Evolutionary conservation across 2,113 vertebrate genomes (phyloP).

Genomic region (Mormyrus iriodes): DNA sequence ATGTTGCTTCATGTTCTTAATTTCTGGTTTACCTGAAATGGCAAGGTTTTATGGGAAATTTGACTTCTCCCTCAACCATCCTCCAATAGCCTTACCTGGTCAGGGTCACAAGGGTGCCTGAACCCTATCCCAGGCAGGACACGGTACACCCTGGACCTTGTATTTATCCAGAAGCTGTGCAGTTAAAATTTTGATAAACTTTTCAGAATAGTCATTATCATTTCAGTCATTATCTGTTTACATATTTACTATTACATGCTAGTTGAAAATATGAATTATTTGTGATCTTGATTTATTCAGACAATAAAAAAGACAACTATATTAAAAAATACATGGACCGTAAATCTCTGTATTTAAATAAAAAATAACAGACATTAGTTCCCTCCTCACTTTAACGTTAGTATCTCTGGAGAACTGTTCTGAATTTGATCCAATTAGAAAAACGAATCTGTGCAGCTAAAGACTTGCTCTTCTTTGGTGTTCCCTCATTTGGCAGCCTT

Average conservation of each 20-base stretch:
- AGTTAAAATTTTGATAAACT: neutral
- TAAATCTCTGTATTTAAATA: neutral
- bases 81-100: neutral
- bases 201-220: neutral
- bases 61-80: neutral
- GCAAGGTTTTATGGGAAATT: neutral
- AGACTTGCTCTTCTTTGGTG: neutral
- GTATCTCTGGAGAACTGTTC: constrained; percentile 5
- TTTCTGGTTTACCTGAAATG: neutral
- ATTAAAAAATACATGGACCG: neutral
- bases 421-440: constrained; percentile 1
- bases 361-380: neutral
- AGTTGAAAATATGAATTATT: neutral
- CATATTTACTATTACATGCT: neutral
- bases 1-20: neutral
- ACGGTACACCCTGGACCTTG: neutral
- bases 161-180: neutral
- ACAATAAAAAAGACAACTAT: neutral
- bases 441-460: neutral
- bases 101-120: neutral
- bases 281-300: neutral
- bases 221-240: neutral
- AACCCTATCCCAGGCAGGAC: neutral
- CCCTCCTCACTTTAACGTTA: neutral
- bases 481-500: neutral